A percentile compares a stretch with the other conserved stretches of the same genome.
These are phyloP conservation scores for Tragelaphus imberbis DNA, from an alignment of 2,113 vertebrate species.

Conservation along the genomic window DNA sequence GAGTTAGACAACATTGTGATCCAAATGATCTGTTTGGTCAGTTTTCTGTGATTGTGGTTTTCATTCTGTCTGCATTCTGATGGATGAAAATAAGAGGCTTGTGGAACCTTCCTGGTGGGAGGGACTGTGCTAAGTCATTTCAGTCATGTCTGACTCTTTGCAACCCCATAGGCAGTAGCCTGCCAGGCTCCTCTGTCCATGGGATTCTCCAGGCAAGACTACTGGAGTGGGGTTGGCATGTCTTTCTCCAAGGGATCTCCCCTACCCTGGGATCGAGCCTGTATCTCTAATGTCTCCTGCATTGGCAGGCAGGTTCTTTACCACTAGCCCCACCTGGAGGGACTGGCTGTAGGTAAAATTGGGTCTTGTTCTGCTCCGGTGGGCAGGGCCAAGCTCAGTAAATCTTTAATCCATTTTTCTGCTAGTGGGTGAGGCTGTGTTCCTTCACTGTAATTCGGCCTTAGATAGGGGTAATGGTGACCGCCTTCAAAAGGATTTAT, in stretches of 20 bases:
- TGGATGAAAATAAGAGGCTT: not conserved
- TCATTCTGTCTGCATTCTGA: not conserved
- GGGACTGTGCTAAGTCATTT: not conserved
- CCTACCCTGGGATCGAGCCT: not conserved
- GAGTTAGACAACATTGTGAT: not conserved
- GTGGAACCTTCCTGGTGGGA: not conserved
- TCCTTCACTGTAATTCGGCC: not conserved
- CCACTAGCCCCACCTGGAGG: not conserved
- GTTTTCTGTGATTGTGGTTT: not conserved
- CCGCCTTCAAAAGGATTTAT: rapidly evolving
- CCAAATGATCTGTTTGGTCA: not conserved
- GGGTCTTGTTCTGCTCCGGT: not conserved
- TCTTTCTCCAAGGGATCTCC: not conserved
- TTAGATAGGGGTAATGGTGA: not conserved
- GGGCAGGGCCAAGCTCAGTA: not conserved
- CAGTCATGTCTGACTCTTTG: not conserved
- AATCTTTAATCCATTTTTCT: not conserved
- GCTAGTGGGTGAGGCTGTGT: not conserved
- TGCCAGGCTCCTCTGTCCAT: not conserved
- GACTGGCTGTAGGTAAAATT: not conserved
- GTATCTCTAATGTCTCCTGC: not conserved
- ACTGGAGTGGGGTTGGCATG: not conserved
- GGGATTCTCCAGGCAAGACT: not conserved
- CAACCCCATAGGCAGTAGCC: not conserved
- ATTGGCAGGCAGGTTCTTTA: not conserved